phyloP scores from a whole-genome alignment of 2,113 vertebrate genomes.

The Amblyornis subalaris region DNA sequence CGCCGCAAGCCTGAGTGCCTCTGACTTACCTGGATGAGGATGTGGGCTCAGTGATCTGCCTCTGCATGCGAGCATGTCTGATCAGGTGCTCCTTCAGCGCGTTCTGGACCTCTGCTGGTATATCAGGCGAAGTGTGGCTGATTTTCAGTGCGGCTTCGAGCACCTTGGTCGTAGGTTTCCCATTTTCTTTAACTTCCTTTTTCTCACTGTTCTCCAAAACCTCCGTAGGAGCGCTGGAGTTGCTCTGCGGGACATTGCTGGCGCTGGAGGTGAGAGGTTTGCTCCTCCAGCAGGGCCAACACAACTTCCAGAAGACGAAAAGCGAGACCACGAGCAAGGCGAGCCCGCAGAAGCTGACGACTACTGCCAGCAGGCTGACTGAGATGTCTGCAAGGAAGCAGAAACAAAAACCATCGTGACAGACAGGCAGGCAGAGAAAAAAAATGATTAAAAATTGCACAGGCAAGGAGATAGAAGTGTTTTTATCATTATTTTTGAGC shows the following conservation, averaged over 20 bases:
- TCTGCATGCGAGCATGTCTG: constrained; percentile 89
- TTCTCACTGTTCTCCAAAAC: constrained; percentile 79
- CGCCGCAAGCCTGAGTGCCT: background rate
- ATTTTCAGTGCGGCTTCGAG: constrained; percentile 96
- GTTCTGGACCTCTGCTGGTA: constrained; percentile 93
- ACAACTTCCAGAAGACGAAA: constrained; percentile 98
- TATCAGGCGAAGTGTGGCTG: constrained; percentile 97
- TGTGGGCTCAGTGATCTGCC: constrained; percentile 94
- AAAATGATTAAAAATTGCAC: background rate
- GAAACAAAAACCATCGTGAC: background rate
- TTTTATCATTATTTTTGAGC: background rate
- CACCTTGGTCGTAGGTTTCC: constrained; percentile 75
- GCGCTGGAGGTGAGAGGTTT: constrained; percentile 78
- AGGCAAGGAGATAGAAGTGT: background rate
- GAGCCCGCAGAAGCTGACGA: constrained; percentile 96
- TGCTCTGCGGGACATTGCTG: constrained; percentile 72
- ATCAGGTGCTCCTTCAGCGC: constrained; percentile 87
- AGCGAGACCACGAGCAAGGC: constrained; percentile 93
- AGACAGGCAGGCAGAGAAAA: background rate
- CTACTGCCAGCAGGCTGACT: constrained; percentile 94
- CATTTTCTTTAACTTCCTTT: constrained; percentile 83
- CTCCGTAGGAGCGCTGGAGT: constrained; percentile 66
- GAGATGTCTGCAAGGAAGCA: constrained; percentile 86
- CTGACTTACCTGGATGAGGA: constrained; percentile 89
- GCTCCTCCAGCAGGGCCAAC: constrained; percentile 95